phyloP scores from a whole-genome alignment of 2,888 invertebrate species.

The Drosophila infuscata region DNA sequence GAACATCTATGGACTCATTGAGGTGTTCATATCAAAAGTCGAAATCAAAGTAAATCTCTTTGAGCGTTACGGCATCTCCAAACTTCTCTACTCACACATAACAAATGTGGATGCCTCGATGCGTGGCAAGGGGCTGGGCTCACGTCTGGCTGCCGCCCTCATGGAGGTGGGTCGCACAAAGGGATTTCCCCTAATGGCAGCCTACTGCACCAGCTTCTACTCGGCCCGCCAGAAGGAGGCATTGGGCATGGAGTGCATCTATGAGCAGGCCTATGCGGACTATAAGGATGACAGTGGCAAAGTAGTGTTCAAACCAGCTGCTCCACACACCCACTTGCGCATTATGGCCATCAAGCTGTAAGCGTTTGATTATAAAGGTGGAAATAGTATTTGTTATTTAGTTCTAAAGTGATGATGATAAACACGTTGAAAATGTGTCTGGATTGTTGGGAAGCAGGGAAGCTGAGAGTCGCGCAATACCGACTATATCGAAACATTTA shows the following conservation, averaged over 20 bases:
- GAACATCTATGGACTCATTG: conserved; percentile 55
- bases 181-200: conserved; percentile 56
- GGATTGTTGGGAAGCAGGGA: background rate
- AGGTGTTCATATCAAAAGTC: conserved; percentile 50
- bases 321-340: conserved; percentile 54
- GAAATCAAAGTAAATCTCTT: conserved; percentile 66
- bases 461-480: background rate
- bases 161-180: conserved; percentile 64
- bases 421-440: background rate
- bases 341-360: conserved; percentile 44
- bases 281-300: conserved; percentile 58
- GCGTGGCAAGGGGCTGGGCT: conserved; percentile 71
- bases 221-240: conserved; percentile 69
- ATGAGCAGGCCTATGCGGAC: conserved; percentile 56
- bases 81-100: conserved; percentile 66
- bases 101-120: conserved; percentile 59
- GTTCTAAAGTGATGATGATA: background rate
- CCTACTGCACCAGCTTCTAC: conserved; percentile 73
- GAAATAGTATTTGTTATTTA: background rate
- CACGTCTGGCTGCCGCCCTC: conserved; percentile 56
- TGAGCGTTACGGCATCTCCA: conserved; percentile 57
- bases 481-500: background rate
- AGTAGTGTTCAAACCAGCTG: conserved; percentile 61
- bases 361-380: background rate
- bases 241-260: conserved; percentile 68